A percentile compares a stretch with the other conserved stretches of the same genome.
Evolutionary conservation across 2,797 vertebrate species (phyloP).

Genomic region (Parotocinclus haroldoi): DNA sequence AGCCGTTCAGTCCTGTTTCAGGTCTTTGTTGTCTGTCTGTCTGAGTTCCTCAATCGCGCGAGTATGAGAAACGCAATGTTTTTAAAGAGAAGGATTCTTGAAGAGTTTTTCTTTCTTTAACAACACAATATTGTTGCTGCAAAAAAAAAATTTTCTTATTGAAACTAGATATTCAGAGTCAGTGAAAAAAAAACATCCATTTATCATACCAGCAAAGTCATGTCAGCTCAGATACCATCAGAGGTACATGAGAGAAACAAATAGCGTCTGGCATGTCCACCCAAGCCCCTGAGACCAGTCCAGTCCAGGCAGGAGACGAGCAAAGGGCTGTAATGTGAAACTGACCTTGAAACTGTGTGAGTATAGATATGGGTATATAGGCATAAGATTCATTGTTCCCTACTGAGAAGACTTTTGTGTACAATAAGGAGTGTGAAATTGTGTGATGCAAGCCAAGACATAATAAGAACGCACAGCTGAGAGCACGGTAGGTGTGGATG

Average conservation of each 20-base stretch:
- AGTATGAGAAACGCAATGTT: too few species aligned
- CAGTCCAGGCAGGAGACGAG: conserved; percentile 1
- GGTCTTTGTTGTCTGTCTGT: too few species aligned
- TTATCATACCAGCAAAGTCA: neutral
- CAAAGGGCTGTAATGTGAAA: neutral
- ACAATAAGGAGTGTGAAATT: neutral
- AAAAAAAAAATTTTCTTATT: too few species aligned
- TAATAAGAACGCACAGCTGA: conserved; percentile 41
- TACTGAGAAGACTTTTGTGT: conserved; percentile 5
- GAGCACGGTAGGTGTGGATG: conserved; percentile 28
- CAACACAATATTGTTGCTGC: too few species aligned
- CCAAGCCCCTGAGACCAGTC: neutral
- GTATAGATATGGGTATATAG: neutral
- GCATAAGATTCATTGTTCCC: conserved; percentile 6
- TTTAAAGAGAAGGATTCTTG: too few species aligned
- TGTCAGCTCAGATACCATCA: conserved; percentile 4
- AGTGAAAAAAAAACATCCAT: too few species aligned
- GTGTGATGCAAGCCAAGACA: conserved; percentile 19
- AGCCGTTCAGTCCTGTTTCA: too few species aligned
- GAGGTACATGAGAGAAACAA: conserved; percentile 1
- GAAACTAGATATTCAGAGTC: too few species aligned
- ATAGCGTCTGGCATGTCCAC: conserved; percentile 2
- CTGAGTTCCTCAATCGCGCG: too few species aligned
- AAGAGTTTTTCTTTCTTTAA: too few species aligned
- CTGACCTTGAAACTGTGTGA: conserved; percentile 30